These are phyloP conservation scores for Adelognathus sp. DNA, from an alignment of 2,888 invertebrate genomes.

Conservation along the genomic window DNA sequence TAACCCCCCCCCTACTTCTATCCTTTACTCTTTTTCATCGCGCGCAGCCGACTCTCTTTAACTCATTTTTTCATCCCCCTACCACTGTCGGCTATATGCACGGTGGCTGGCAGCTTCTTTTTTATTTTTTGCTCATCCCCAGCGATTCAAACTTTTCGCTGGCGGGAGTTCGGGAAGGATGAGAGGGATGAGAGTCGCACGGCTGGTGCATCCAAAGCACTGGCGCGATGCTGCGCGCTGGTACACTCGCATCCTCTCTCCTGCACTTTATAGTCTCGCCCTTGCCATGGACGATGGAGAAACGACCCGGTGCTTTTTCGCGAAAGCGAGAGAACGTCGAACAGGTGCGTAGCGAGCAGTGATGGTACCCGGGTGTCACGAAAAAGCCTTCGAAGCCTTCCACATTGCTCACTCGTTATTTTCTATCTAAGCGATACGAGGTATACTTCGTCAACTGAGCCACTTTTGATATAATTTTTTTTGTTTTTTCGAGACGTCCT, in stretches of 20 bases:
- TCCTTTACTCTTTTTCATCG: constrained; percentile 39
- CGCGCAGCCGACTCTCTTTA: constrained; percentile 51
- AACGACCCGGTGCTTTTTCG: constrained; percentile 36
- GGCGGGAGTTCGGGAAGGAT: constrained; percentile 29
- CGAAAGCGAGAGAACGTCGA: constrained; percentile 64
- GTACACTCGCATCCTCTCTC: constrained; percentile 20
- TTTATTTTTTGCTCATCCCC: constrained; percentile 43
- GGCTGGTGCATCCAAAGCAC: constrained; percentile 21
- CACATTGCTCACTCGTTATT: too few species aligned
- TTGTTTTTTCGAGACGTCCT: too few species aligned
- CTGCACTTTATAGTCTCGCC: constrained; percentile 31
- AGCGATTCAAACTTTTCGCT: constrained; percentile 43
- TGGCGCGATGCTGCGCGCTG: constrained; percentile 45
- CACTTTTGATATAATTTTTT: too few species aligned
- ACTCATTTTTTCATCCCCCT: constrained; percentile 41
- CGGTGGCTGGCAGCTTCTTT: constrained; percentile 4
- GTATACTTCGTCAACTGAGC: too few species aligned
- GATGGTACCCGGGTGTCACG: neutral
- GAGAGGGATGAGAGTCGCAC: constrained; percentile 43
- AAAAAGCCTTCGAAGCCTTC: constrained; percentile 6
- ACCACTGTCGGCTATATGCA: constrained; percentile 18
- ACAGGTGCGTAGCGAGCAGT: constrained; percentile 65
- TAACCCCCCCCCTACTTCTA: constrained; percentile 12
- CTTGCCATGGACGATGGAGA: constrained; percentile 7
- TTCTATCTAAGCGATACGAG: too few species aligned